These are phyloP conservation scores for Tachina fera DNA, from an alignment of 2,888 invertebrate genomes.

Conservation along the genomic window DNA sequence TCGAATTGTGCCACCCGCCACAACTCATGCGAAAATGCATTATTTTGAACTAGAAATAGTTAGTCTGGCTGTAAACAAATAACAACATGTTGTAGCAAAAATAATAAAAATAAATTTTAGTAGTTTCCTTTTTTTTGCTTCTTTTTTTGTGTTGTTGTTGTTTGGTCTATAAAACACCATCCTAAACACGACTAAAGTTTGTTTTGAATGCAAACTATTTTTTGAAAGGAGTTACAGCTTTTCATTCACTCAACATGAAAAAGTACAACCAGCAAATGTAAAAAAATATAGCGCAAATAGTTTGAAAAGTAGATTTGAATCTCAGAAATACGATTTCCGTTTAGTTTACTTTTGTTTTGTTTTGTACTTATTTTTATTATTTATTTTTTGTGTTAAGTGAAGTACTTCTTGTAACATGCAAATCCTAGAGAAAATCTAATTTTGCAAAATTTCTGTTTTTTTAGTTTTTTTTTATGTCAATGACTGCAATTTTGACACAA, in stretches of 20 bases:
- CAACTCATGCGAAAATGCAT: neutral
- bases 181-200: slow-evolving; percentile 19
- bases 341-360: slow-evolving; percentile 29
- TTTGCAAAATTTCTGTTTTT: neutral
- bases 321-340: slow-evolving; percentile 30
- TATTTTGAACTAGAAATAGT: slow-evolving; percentile 45
- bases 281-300: slow-evolving; percentile 13
- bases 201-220: neutral
- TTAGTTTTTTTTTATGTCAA: slow-evolving; percentile 51
- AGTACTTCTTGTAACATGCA: slow-evolving; percentile 41
- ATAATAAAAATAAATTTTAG: slow-evolving; percentile 14
- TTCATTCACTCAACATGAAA: slow-evolving; percentile 13
- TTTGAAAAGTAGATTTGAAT: slow-evolving; percentile 34
- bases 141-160: neutral
- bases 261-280: neutral
- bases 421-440: slow-evolving; percentile 23
- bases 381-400: neutral
- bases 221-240: slow-evolving; percentile 7
- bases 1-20: neutral
- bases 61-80: slow-evolving; percentile 38
- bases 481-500: slow-evolving; percentile 65
- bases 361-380: neutral
- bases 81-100: neutral
- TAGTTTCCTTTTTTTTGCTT: too few species aligned
- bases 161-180: neutral